Percentiles rank a stretch among this genome's conserved stretches.
phyloP scores from a whole-genome alignment of 2,888 invertebrate species.

The Lottia gigantea region DNA sequence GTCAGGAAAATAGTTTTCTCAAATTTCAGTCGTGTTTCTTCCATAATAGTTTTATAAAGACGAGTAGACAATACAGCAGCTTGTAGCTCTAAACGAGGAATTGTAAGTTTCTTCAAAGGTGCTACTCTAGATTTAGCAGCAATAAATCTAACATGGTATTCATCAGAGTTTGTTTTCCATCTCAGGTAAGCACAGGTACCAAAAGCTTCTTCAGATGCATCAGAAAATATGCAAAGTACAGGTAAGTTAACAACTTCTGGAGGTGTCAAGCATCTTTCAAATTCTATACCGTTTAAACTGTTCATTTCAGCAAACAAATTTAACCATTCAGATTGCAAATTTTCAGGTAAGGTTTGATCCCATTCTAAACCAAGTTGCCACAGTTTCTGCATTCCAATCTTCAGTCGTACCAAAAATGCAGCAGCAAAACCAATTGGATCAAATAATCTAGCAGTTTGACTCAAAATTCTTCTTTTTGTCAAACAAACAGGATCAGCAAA shows the following conservation, averaged over 20 bases:
- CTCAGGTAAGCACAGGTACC: not conserved
- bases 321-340: not conserved
- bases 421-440: constrained; percentile 6
- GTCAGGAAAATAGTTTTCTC: too few relatives aligned
- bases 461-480: not conserved
- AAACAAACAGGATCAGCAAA: not conserved
- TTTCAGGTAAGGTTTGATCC: not conserved
- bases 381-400: constrained; percentile 1
- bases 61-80: too few relatives aligned
- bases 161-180: constrained; percentile 8
- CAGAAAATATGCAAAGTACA: too few relatives aligned
- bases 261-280: not conserved
- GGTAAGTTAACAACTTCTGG: not conserved
- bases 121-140: too few relatives aligned
- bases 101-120: too few relatives aligned
- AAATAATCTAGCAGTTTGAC: not conserved
- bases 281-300: not conserved
- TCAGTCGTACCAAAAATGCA: not conserved
- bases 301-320: constrained; percentile 2
- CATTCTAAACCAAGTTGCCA: constrained; percentile 1
- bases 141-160: too few relatives aligned
- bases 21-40: too few relatives aligned
- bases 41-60: too few relatives aligned
- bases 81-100: too few relatives aligned
- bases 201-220: not conserved